Evolutionary conservation across 2,113 vertebrate species (phyloP), one percentile per base, ranked within the genome.

Genomic region (Crypturellus undulatus): DNA sequence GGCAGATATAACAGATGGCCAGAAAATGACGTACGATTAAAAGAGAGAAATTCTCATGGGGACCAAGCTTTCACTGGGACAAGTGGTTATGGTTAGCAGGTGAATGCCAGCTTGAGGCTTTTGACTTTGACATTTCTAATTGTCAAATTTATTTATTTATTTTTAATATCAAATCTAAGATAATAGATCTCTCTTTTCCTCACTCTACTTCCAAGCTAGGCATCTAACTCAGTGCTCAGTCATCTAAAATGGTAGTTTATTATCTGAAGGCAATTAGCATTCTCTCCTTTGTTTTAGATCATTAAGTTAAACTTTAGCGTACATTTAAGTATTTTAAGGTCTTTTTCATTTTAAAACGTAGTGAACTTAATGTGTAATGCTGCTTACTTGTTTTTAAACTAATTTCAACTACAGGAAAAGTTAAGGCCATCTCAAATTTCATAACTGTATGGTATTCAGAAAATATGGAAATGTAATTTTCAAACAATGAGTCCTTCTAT

Each of bases 1-100:
- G 68, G 81, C 79, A 96, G 52, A 67, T 28, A 65, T 22, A 89
- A 69, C 87, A 96, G 89, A 91, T 92, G 82, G 84, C 20, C 72
- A 79, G 71, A 87, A 89, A 95, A 92, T 30, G 13, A 43, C 51
- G 20, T 16, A 14, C 0, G 2, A 88, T 95, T 90, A 93, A 88
- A 62, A 86, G 59, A 71, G 40, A 84, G 71, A 69, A 81, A 12
- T 5, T 85, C 59, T 89, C 75, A 49, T 3, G 78, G 47, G 26
- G 6, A 84, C 38, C 56, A 69, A 92, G 42, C 19, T 62, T 89
- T 91, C 84, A 3, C 67, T 83, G 78, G 36, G 78, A 72, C n/a
- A 89, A 18, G 86, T 65, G 69, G 34, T 49, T 65, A 19, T 22
- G 4, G 19, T 69, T 91, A 91, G 19, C 30, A 86, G 60, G 13